Conservation (phyloP, 2,797 vertebrate genomes). For the Amblyraja radiata region DNA sequence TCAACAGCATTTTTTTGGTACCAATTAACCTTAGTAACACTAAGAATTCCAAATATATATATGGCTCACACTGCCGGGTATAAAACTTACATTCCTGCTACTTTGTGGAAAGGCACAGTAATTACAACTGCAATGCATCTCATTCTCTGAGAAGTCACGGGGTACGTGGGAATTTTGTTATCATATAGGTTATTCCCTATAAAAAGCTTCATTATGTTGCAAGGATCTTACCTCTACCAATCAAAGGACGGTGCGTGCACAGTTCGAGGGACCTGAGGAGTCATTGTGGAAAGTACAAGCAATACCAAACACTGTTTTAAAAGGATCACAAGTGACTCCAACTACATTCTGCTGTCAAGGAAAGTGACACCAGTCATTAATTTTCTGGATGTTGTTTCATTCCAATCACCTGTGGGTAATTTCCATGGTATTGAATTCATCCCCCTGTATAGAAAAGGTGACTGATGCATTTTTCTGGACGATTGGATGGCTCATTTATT, state of each 20-base stretch:
- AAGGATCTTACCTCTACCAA: not conserved
- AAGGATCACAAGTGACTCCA: not conserved
- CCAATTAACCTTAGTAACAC: too few relatives aligned
- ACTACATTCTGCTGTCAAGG: not conserved
- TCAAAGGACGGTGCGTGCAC: not conserved
- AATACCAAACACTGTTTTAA: not conserved
- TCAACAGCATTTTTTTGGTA: too few relatives aligned
- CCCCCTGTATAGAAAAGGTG: too few relatives aligned
- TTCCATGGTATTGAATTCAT: not conserved
- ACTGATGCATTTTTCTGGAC: not conserved
- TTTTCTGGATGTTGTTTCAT: not conserved
- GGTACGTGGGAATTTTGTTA: too few relatives aligned
- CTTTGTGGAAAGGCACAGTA: too few relatives aligned
- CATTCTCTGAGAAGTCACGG: too few relatives aligned
- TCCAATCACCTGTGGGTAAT: not conserved
- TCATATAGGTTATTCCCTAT: too few relatives aligned
- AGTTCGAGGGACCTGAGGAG: not conserved
- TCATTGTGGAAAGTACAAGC: not conserved
- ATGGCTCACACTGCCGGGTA: too few relatives aligned
- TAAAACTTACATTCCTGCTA: too few relatives aligned
- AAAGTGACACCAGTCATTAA: constrained; percentile 17
- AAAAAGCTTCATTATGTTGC: too few relatives aligned
- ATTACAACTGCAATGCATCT: too few relatives aligned
- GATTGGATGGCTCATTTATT: not conserved
- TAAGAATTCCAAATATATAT: too few relatives aligned